Evolutionary conservation across 2,888 invertebrate species (phyloP), one percentile per base, ranked within the genome.

Genomic region (Zaprionus lineosus): DNA sequence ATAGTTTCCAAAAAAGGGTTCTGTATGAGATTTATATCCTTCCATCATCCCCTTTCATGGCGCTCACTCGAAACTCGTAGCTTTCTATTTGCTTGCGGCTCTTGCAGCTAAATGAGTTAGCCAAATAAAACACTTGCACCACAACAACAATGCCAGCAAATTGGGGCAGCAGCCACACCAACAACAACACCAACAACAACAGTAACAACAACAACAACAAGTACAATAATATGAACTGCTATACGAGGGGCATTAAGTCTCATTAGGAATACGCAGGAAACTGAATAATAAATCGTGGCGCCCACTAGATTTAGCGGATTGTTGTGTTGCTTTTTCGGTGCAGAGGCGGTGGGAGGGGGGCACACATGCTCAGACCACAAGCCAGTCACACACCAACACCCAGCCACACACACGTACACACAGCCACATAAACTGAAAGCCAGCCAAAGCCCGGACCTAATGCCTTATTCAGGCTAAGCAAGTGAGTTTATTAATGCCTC

Each of bases 181-280:
- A 7, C 21, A 21, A 21, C 21, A 21, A 21, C 21, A 21, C 4
- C 21, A 7, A 21, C 21, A 21, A 21, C 21, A 21, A 21, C 21
- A 21, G 21, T 7, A 21, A 21, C 21, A 21, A 7, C 21, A 21
- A 21, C 21, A 21, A 21, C 21, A 21, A 21, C 11, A 31, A 18
- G 51, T 55, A 46, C 56, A 63, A 60, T 51, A 62, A 67, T 67
- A 76, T 63, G 69, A 71, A 71, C 41, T 21, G 52, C 64, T 67
- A 63, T 64, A 72, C 63, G 68, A 81, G 73, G 67, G 52, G 73
- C 76, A 84, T 74, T 73, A 74, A 74, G 75, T 66, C 69, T 75
- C 63, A 75, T 75, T 73, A 73, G 66, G 19, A 50, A 43, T 28
- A n/a, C 7, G 40, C 19, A 16, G 43, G 24, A 39, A 51, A 43